phyloP scores from a whole-genome alignment of 2,113 vertebrate species.

The Heloderma charlesbogerti region DNA sequence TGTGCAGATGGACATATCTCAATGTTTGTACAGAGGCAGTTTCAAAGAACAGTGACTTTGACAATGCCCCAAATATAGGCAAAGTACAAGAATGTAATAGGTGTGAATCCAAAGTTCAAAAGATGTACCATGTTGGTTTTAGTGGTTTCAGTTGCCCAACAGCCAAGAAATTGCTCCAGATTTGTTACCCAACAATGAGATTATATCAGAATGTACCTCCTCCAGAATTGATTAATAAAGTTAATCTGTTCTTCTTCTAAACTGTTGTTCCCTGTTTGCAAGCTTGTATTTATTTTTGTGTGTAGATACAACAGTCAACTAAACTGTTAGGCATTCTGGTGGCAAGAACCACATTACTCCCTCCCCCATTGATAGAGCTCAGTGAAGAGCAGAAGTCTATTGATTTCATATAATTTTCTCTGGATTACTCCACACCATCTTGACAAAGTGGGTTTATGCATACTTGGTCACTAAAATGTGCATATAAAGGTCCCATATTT shows the following conservation, averaged over 20 bases:
- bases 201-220: background rate
- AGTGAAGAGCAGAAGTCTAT: background rate
- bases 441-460: background rate
- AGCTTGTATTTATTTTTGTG: background rate
- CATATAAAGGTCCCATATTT: background rate
- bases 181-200: background rate
- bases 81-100: background rate
- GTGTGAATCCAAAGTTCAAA: background rate
- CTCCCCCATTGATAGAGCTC: background rate
- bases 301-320: rapidly evolving
- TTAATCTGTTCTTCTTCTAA: background rate
- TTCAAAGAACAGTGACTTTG: background rate
- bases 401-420: background rate
- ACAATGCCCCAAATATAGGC: background rate
- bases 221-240: background rate
- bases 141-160: constrained; percentile 16
- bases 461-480: background rate
- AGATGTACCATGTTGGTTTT: background rate
- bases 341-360: background rate
- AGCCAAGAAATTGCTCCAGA: background rate
- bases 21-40: background rate
- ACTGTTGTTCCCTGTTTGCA: background rate
- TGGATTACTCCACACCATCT: background rate
- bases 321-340: background rate
- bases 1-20: background rate